Conservation (phyloP, 2,888 invertebrate genomes). For the Drosophila aldrichi region DNA sequence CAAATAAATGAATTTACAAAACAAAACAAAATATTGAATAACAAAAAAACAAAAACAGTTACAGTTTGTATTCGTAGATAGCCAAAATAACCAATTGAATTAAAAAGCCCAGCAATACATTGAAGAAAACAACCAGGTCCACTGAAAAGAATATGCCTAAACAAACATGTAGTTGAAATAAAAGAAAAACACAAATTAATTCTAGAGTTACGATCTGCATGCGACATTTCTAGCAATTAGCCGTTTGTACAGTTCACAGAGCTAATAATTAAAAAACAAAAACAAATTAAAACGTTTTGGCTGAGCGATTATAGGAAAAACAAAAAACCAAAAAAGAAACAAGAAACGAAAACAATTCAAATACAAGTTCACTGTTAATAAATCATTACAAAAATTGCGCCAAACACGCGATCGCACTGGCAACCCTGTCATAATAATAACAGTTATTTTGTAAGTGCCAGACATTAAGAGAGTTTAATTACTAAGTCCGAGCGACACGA, state of each 20-base stretch:
- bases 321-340: conserved; percentile 9
- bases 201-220: conserved; percentile 38
- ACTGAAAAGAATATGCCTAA: conserved; percentile 30
- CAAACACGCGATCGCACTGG: conserved; percentile 44
- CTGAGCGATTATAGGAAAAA: conserved; percentile 24
- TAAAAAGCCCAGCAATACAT: conserved; percentile 26
- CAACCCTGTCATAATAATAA: conserved; percentile 57
- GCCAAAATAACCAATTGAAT: conserved; percentile 73
- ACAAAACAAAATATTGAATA: conserved; percentile 4
- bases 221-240: conserved; percentile 45
- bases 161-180: conserved; percentile 1
- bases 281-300: conserved; percentile 48
- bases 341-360: conserved; percentile 21
- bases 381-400: conserved; percentile 44
- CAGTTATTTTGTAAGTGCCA: conserved; percentile 55
- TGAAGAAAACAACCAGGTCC: conserved; percentile 19
- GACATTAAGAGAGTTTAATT: conserved; percentile 47
- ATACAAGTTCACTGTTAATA: conserved; percentile 74
- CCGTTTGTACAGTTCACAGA: conserved; percentile 49
- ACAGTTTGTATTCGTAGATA: conserved; percentile 71
- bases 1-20: conserved; percentile 74
- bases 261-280: conserved; percentile 28
- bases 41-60: conserved; percentile 24
- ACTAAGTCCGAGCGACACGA: conserved; percentile 21
- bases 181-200: conserved; percentile 21